Base-by-base conservation (phyloP, 2,113 vertebrate species). In the Eolophus roseicapilla region DNA sequence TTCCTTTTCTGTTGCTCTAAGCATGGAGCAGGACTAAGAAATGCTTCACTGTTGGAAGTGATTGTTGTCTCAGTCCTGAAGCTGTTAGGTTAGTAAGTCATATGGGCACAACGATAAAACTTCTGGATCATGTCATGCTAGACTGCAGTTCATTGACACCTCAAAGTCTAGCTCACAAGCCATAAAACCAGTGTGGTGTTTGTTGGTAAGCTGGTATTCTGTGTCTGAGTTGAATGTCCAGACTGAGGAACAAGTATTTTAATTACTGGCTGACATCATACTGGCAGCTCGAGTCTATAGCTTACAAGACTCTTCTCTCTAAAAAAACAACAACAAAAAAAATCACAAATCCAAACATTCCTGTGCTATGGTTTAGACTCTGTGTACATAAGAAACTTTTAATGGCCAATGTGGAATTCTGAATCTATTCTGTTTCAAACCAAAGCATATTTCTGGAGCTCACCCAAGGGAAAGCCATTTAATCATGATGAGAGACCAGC, bases 401-500 rank as follows among this genome's bases (percentile, higher is more conserved):
- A 37, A 52, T 5, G 16, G 41, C 57, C 62, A 21, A 0, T 62
- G 41, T 87, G 52, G 81, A 79, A 49, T 77, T 88, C 55, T 89
- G 70, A 77, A 82, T 84, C 65, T 65, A 0, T 70, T 55, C 37
- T 64, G 41, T 82, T 93, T 92, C 57, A 79, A 94, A 91, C 52
- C 24, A 4, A 4, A 57, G 31, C 49, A 6, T 50, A 50, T 94
- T 96, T 95, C 80, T 95, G 93, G 93, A 97, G 87, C 75, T 91
- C 57, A 77, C 89, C 91, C 94, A 89, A 89, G 52, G 93, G 84
- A 82, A 92, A 84, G 33, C 83, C 52, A 20, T 91, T 95, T 87
- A 84, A 79, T 97, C 57, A 65, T 6, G 13, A 63, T 27, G 77
- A 81, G 95, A 88, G 41, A 82, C 49, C 84, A 91, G 93, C 94